Percentiles rank a stretch among this genome's conserved stretches.
phyloP scores from a whole-genome alignment of 2,888 invertebrate genomes.

The Cactoblastis cactorum region DNA sequence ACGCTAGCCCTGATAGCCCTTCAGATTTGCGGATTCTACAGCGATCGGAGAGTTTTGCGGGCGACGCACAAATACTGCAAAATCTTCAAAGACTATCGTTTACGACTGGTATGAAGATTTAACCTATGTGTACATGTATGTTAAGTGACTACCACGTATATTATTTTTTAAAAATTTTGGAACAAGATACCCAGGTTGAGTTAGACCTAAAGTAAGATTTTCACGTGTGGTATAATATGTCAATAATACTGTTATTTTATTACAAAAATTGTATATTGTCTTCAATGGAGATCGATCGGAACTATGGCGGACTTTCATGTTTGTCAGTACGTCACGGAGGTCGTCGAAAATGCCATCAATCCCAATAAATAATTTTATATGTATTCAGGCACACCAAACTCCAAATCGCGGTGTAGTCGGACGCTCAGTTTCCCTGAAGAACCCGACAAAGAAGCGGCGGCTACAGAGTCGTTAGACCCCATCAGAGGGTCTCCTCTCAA shows the following conservation, averaged over 20 bases:
- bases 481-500: slow-evolving; percentile 74
- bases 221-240: too few relatives aligned
- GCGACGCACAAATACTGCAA: slow-evolving; percentile 87
- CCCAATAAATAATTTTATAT: background rate
- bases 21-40: slow-evolving; percentile 80
- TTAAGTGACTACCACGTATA: too few relatives aligned
- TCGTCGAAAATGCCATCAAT: too few relatives aligned
- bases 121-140: too few relatives aligned
- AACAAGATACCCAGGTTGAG: too few relatives aligned
- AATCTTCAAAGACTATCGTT: slow-evolving; percentile 81
- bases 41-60: slow-evolving; percentile 87
- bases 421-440: slow-evolving; percentile 79
- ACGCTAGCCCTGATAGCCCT: slow-evolving; percentile 80
- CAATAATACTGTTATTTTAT: too few relatives aligned
- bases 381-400: slow-evolving; percentile 45
- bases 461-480: slow-evolving; percentile 49
- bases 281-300: too few relatives aligned
- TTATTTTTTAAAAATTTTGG: slow-evolving; percentile 9
- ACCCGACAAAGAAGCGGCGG: slow-evolving; percentile 58
- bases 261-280: too few relatives aligned
- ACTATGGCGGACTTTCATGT: too few relatives aligned
- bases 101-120: slow-evolving; percentile 49
- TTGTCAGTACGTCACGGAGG: too few relatives aligned
- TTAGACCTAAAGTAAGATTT: too few relatives aligned
- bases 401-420: slow-evolving; percentile 75